Conservation (phyloP, 2,113 vertebrate species). For the Steatornis caripensis region DNA sequence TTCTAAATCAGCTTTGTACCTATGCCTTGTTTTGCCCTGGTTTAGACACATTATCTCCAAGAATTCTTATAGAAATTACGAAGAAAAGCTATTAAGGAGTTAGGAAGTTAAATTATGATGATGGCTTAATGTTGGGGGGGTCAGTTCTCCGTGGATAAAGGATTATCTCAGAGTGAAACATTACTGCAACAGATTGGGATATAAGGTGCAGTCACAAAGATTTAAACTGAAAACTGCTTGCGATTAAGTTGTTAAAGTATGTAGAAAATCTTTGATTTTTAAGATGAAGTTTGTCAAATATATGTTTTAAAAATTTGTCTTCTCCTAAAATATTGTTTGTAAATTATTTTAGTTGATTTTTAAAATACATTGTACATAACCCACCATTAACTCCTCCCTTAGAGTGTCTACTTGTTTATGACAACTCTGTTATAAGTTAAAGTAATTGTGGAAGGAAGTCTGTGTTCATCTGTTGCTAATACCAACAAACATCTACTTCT, state of each 20-base stretch:
- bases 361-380: background rate
- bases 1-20: background rate
- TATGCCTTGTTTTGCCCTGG: background rate
- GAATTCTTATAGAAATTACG: background rate
- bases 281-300: background rate
- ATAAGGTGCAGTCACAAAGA: background rate
- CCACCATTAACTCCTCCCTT: background rate
- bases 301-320: background rate
- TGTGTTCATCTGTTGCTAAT: background rate
- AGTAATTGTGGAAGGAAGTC: background rate
- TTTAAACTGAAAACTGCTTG: background rate
- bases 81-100: background rate
- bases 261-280: background rate
- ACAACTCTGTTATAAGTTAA: background rate
- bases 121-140: background rate
- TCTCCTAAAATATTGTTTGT: background rate
- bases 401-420: background rate
- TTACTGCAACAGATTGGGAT: background rate
- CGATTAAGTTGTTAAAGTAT: background rate
- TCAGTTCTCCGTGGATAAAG: background rate
- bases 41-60: background rate
- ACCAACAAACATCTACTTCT: background rate
- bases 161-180: background rate
- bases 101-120: background rate
- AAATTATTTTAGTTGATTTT: background rate